Percentiles rank a stretch among this genome's conserved stretches.
Conservation (phyloP, 1,140 invertebrate genomes). For the Drosophila tsacasi region DNA sequence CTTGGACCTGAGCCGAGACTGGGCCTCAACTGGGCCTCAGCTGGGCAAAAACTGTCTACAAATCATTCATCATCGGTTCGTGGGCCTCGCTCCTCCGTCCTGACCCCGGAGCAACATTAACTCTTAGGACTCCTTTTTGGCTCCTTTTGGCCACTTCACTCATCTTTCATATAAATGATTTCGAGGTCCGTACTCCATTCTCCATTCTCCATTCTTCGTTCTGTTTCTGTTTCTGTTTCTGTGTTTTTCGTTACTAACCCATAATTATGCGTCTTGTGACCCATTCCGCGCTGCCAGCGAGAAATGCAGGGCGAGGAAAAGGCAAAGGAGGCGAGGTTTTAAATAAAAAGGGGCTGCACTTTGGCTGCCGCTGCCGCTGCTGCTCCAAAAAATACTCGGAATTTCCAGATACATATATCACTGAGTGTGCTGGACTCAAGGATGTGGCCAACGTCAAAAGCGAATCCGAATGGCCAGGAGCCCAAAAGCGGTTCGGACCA, state of each 20-base stretch:
- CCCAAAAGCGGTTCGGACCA: slow-evolving; percentile 17
- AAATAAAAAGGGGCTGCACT: slow-evolving; percentile 58
- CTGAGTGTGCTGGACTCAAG: slow-evolving; percentile 22
- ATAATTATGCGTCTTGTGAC: slow-evolving; percentile 78
- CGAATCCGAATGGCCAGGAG: slow-evolving; percentile 12
- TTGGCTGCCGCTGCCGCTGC: slow-evolving; percentile 17
- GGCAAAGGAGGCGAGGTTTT: slow-evolving; percentile 31
- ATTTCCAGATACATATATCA: slow-evolving; percentile 63
- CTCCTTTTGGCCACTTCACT: slow-evolving; percentile 59
- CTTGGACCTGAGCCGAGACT: neutral
- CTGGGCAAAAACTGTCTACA: slow-evolving; percentile 61
- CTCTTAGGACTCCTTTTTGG: slow-evolving; percentile 18
- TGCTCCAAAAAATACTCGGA: slow-evolving; percentile 66
- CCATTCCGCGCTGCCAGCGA: slow-evolving; percentile 22
- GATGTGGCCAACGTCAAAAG: slow-evolving; percentile 34
- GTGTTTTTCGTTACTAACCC: slow-evolving; percentile 49
- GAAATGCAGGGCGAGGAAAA: neutral
- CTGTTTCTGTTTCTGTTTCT: slow-evolving; percentile 22
- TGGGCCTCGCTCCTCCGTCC: neutral
- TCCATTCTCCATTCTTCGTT: neutral
- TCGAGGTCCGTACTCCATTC: slow-evolving; percentile 35
- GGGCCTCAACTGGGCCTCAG: neutral
- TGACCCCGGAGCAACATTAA: slow-evolving; percentile 46
- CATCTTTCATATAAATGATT: slow-evolving; percentile 79
- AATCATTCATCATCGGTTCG: slow-evolving; percentile 73